A percentile compares a stretch with the other conserved stretches of the same genome.
Evolutionary conservation across 2,797 vertebrate species (phyloP).

Genomic region (Pangasius macronema): DNA sequence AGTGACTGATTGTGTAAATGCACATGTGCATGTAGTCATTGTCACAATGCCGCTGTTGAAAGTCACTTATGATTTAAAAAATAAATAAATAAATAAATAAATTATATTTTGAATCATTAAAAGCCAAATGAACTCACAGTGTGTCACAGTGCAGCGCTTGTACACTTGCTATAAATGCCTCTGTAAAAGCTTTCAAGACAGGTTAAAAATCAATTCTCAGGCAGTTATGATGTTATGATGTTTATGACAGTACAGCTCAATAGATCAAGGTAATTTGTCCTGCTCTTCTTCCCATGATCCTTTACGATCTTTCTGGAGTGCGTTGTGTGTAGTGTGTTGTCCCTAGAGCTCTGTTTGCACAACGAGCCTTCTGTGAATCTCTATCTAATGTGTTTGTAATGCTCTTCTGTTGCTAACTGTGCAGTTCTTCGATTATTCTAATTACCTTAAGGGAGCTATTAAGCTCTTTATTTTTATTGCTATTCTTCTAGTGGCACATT

Average conservation of each 20-base stretch:
- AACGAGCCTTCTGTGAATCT: constrained; percentile 27
- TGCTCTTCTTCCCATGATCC: not conserved
- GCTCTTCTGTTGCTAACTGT: constrained; percentile 31
- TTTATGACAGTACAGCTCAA: not conserved
- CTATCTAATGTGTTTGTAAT: constrained; percentile 49
- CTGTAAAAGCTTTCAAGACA: not conserved
- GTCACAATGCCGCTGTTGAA: no score
- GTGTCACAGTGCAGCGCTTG: not conserved
- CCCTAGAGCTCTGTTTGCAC: constrained; percentile 38
- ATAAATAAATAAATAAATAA: no score
- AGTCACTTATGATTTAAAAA: no score
- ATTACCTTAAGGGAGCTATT: constrained; percentile 38
- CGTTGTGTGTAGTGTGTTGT: constrained; percentile 27
- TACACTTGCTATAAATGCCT: not conserved
- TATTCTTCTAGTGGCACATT: constrained; percentile 17
- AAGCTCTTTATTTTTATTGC: constrained; percentile 16
- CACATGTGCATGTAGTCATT: not conserved
- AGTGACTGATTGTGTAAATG: not conserved
- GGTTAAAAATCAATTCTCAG: not conserved
- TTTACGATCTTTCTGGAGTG: not conserved
- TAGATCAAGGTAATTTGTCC: not conserved
- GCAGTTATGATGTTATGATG: not conserved
- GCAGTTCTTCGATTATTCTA: constrained; percentile 23
- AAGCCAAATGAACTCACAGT: not conserved
- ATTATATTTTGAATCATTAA: not conserved